Conservation (phyloP, 2,888 invertebrate genomes). For the Cataglyphis altisquamis region DNA sequence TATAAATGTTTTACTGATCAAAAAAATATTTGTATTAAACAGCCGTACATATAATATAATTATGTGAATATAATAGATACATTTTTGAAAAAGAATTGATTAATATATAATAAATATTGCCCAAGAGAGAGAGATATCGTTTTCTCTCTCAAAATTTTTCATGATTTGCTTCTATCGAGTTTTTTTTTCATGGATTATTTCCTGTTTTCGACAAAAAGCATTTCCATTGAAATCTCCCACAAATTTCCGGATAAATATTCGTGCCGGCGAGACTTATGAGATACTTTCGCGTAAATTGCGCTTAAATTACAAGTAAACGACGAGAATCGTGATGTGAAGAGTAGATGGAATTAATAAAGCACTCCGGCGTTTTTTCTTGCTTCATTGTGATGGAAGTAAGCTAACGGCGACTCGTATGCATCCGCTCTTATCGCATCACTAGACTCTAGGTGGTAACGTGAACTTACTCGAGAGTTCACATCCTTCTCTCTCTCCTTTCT, state of each 20-base stretch:
- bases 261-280: conserved; percentile 20
- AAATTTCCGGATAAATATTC: conserved; percentile 39
- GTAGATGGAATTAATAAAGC: conserved; percentile 38
- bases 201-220: conserved; percentile 8
- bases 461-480: conserved; percentile 4
- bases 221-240: neutral
- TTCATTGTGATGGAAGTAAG: conserved; percentile 38
- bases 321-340: conserved; percentile 14
- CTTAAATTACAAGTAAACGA: conserved; percentile 45
- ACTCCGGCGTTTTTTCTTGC: conserved; percentile 7
- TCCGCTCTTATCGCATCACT: conserved; percentile 14
- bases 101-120: neutral
- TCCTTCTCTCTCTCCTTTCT: neutral
- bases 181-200: conserved; percentile 19
- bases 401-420: neutral
- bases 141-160: neutral
- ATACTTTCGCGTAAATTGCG: conserved; percentile 38
- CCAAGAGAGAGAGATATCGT: neutral
- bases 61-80: neutral
- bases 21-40: neutral
- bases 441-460: conserved; percentile 25
- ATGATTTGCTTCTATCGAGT: neutral
- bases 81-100: neutral
- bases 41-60: neutral
- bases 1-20: neutral